Conservation (phyloP, 2,888 invertebrate species). For the Scaptomyza tumidula region DNA sequence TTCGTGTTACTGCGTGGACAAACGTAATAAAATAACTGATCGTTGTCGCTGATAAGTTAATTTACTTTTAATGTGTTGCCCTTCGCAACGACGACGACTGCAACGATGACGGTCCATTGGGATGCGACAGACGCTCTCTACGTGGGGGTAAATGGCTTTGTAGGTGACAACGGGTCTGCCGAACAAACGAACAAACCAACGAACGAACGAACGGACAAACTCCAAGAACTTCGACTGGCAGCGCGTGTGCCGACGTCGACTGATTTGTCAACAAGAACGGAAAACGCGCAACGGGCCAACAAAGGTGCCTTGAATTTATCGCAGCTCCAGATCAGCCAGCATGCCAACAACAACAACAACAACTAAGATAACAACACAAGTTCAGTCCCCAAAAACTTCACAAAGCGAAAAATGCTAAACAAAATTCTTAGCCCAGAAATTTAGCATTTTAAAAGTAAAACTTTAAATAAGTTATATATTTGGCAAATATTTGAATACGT, state of each 20-base stretch:
- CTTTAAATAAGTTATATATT: too few relatives aligned
- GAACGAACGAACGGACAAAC: not conserved
- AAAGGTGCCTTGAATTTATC: constrained; percentile 71
- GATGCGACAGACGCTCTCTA: constrained; percentile 26
- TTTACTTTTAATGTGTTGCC: constrained; percentile 85
- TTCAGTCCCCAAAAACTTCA: constrained; percentile 7
- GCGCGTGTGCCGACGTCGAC: constrained; percentile 72
- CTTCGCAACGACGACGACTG: constrained; percentile 45
- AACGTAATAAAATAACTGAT: constrained; percentile 85
- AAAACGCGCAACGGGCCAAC: constrained; percentile 51
- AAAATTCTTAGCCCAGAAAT: not conserved
- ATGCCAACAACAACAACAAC: constrained; percentile 44
- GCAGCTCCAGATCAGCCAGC: constrained; percentile 75
- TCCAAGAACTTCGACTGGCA: constrained; percentile 26
- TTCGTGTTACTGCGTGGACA: constrained; percentile 85
- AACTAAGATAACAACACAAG: constrained; percentile 48
- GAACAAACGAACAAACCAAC: not conserved
- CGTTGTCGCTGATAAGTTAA: constrained; percentile 85
- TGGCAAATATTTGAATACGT: too few relatives aligned
- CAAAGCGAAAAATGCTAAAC: not conserved
- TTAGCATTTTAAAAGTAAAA: too few relatives aligned
- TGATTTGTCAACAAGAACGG: constrained; percentile 69
- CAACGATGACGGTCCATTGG: constrained; percentile 35
- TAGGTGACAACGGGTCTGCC: constrained; percentile 74
- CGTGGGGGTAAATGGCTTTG: constrained; percentile 72